Evolutionary conservation across 2,797 vertebrate genomes (phyloP).

Genomic region (Urocyon cinereoargenteus): DNA sequence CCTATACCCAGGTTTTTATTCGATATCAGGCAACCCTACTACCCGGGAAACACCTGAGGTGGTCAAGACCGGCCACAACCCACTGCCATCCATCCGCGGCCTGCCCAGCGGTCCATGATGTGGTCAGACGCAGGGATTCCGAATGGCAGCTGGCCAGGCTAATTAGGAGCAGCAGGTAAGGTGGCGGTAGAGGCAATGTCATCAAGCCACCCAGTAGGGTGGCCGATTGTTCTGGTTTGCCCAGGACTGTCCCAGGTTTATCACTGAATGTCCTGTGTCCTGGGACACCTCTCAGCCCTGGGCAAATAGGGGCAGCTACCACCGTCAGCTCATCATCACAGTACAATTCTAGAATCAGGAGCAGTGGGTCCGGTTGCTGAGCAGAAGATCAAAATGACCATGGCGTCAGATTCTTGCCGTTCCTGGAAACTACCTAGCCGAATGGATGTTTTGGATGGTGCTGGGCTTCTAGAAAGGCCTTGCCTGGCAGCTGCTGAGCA

Average conservation of each 20-base stretch:
- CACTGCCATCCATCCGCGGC: not conserved
- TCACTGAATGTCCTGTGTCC: no score
- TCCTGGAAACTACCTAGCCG: not conserved
- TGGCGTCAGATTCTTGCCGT: accelerated
- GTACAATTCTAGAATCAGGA: not conserved
- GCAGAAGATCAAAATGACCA: not conserved
- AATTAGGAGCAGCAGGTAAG: not conserved
- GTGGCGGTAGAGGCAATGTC: not conserved
- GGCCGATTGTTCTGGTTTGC: not conserved
- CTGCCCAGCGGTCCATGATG: not conserved
- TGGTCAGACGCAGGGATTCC: not conserved
- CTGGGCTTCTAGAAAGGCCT: not conserved
- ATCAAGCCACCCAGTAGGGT: not conserved
- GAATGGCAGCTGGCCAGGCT: not conserved
- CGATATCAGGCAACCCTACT: not conserved
- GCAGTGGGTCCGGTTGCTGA: not conserved
- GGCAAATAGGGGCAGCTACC: not conserved
- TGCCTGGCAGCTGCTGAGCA: not conserved
- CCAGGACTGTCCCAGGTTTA: not conserved
- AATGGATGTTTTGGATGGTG: not conserved
- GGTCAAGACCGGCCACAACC: not conserved
- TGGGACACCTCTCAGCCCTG: not conserved
- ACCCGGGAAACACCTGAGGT: not conserved
- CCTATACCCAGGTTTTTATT: not conserved
- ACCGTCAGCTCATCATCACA: not conserved